Evolutionary conservation across 2,888 invertebrate species (phyloP).

Genomic region (Gymnoscelis rufifasciata): DNA sequence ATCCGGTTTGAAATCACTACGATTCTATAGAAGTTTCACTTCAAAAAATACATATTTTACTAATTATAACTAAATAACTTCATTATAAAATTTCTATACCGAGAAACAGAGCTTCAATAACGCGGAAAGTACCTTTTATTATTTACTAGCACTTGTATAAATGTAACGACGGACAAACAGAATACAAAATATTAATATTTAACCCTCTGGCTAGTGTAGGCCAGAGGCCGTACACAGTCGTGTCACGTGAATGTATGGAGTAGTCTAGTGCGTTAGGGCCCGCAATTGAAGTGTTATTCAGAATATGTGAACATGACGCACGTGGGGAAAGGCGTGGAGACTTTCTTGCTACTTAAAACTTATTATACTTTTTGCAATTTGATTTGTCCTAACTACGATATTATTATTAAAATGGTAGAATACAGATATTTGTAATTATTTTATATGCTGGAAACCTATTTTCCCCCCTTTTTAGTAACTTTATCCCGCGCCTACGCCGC

Average conservation of each 20-base stretch:
- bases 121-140: not conserved
- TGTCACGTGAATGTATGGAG: constrained; percentile 54
- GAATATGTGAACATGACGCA: constrained; percentile 68
- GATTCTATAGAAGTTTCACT: too few species aligned
- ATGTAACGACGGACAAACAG: not conserved
- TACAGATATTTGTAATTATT: too few species aligned
- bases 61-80: too few species aligned
- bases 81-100: too few species aligned
- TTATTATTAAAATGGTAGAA: too few species aligned
- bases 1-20: too few species aligned
- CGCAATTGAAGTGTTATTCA: constrained; percentile 68
- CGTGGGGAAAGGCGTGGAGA: constrained; percentile 51
- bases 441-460: too few species aligned
- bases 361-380: too few species aligned
- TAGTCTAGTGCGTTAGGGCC: constrained; percentile 58
- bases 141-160: not conserved
- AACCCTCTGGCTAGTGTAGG: constrained; percentile 1
- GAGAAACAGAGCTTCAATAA: not conserved
- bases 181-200: constrained; percentile 12
- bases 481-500: too few species aligned
- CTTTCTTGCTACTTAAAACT: constrained; percentile 16
- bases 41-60: too few species aligned
- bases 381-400: too few species aligned
- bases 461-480: too few species aligned
- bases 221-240: constrained; percentile 42